These are phyloP conservation scores for Meteorus colon DNA, from an alignment of 2,888 invertebrate genomes.

Conservation along the genomic window DNA sequence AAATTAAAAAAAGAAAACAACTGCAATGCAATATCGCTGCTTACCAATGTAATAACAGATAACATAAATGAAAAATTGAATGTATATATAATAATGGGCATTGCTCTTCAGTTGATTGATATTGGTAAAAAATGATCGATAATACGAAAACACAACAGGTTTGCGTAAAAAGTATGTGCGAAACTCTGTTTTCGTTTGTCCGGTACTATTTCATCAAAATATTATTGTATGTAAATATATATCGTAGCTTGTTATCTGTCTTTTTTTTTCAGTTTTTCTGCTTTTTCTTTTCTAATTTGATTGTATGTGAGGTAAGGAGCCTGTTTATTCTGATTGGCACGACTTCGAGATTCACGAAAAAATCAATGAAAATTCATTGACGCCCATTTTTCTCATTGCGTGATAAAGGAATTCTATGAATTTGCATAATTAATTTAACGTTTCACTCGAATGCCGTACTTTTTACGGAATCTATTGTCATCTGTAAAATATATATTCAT, in stretches of 20 bases:
- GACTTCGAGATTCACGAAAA: slow-evolving; percentile 9
- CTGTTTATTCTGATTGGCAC: slow-evolving; percentile 58
- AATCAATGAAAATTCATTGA: slow-evolving; percentile 8
- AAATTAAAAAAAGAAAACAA: not conserved
- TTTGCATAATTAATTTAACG: slow-evolving; percentile 1
- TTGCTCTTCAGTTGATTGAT: slow-evolving; percentile 48
- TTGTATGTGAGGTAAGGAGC: slow-evolving; percentile 73
- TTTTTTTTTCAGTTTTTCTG: slow-evolving; percentile 45
- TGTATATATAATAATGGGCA: slow-evolving; percentile 22
- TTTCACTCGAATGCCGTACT: slow-evolving; percentile 40
- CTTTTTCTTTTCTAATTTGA: slow-evolving; percentile 63
- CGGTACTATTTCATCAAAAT: slow-evolving; percentile 68
- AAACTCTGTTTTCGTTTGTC: slow-evolving; percentile 50
- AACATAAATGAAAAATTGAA: slow-evolving; percentile 56
- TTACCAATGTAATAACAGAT: slow-evolving; percentile 70
- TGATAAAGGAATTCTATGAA: not conserved
- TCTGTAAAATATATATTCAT: slow-evolving; percentile 70
- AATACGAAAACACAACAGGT: not conserved
- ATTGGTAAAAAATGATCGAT: not conserved
- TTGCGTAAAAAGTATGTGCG: not conserved
- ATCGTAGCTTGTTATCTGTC: slow-evolving; percentile 71
- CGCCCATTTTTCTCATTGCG: not conserved
- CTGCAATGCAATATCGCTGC: slow-evolving; percentile 49
- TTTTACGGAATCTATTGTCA: slow-evolving; percentile 72
- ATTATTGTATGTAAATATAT: slow-evolving; percentile 72